phyloP scores from a whole-genome alignment of 2,797 vertebrate species.

The Ataeniobius toweri region DNA sequence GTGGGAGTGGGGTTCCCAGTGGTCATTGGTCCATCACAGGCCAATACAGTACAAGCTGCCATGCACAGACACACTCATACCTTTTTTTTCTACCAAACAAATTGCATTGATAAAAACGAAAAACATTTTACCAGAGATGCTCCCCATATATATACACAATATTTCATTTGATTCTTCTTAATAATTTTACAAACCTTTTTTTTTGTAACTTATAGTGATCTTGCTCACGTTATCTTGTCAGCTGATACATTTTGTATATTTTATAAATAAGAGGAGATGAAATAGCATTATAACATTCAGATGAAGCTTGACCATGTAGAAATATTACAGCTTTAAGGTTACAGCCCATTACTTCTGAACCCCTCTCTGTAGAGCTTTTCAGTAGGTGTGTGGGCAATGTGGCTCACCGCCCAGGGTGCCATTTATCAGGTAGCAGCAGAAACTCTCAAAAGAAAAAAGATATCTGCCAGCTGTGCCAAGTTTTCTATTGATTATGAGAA shows the following conservation, averaged over 20 bases:
- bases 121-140: not conserved
- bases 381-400: not conserved
- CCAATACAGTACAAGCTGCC: not conserved
- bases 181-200: not conserved
- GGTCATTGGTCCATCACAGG: not conserved
- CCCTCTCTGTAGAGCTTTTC: not conserved
- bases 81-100: not conserved
- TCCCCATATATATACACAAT: not conserved
- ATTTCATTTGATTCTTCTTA: not conserved
- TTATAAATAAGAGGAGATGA: too few relatives aligned
- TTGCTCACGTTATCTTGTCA: not conserved
- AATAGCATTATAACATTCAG: not conserved
- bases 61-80: not conserved
- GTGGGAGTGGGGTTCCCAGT: too few relatives aligned
- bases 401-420: not conserved
- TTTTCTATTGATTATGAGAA: not conserved
- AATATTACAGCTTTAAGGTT: constrained; percentile 1
- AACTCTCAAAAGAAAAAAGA: not conserved
- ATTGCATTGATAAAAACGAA: not conserved
- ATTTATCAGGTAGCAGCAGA: not conserved
- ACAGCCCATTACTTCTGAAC: constrained; percentile 2
- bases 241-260: too few relatives aligned
- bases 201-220: not conserved
- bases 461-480: not conserved
- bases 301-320: not conserved